Conservation (phyloP, 2,797 vertebrate species). For the Novumbra hubbsi region DNA sequence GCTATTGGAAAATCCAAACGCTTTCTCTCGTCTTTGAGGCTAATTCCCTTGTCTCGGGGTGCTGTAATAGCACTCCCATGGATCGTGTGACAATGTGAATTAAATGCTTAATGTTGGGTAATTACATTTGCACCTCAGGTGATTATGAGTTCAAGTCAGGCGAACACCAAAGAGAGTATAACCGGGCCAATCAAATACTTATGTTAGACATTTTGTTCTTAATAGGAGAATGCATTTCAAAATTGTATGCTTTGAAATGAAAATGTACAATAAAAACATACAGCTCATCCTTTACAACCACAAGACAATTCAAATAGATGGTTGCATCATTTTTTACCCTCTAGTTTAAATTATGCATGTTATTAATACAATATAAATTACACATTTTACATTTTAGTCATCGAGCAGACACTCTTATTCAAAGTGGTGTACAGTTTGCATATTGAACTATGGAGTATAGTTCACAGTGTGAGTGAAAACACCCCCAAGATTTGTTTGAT, state of each 20-base stretch:
- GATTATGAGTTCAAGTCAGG: slow-evolving; percentile 28
- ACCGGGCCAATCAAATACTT: neutral
- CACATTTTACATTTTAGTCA: too few relatives aligned
- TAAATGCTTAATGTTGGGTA: slow-evolving; percentile 44
- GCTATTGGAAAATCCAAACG: slow-evolving; percentile 70
- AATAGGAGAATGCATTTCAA: neutral
- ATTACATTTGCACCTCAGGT: slow-evolving; percentile 46
- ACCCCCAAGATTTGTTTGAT: neutral
- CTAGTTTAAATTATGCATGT: neutral
- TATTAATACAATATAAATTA: neutral
- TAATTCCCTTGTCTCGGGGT: slow-evolving; percentile 52
- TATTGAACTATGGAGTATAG: neutral
- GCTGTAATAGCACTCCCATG: slow-evolving; percentile 43
- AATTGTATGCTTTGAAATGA: neutral
- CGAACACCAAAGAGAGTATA: slow-evolving; percentile 32
- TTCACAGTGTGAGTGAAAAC: neutral
- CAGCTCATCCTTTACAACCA: neutral
- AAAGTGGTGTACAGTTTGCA: too few relatives aligned
- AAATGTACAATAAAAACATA: neutral
- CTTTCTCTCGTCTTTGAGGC: slow-evolving; percentile 44
- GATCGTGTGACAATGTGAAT: slow-evolving; percentile 53
- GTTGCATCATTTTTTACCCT: neutral
- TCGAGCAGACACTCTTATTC: too few relatives aligned
- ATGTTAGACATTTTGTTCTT: neutral
- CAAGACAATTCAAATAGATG: neutral